Evolutionary conservation across 2,113 vertebrate genomes (phyloP), one percentile per base, ranked within the genome.

Genomic region (Calidris pygmaea): DNA sequence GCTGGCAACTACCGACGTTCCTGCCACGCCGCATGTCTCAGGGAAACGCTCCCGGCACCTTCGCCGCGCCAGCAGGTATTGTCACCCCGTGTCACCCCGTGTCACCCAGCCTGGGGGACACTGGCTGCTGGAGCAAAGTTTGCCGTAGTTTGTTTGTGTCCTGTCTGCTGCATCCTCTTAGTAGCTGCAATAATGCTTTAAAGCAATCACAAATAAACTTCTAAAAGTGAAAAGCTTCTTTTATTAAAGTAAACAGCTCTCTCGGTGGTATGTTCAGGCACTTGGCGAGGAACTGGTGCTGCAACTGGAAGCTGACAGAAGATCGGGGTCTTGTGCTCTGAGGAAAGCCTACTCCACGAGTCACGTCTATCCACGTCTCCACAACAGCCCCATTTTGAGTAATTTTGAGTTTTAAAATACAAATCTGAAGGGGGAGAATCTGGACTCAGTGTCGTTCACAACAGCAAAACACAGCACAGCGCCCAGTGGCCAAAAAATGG

Each of bases 21-120:
- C 77, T 85, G 74, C 66, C 0, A 0, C 0, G 0, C 82, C 1
- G 6, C 85, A 85, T 37, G 4, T 78, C 85, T 56, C 75, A 13
- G 41, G 70, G 68, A 58, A 52, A 22, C 0, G 3, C 73, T 91
- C 73, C 72, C 68, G 16, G 79, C 32, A 1, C 87, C 55, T n/a
- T 39, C 0, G 0, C 52, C 3, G 29, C 2, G 3, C 63, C 10
- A 1, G 3, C 73, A 30, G 70, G 77, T n/a, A 30, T 7, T 16
- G 65, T 70, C 41, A 11, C 43, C 74, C 55, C 4, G 0, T 16
- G 24, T 13, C 41, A 10, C 43, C 74, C 39, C 3, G 0, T 16
- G 22, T 13, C 93, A 48, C 71, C 74, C 55, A 30, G 45, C 74
- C 71, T 4, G 14, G 26, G 20, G 5, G 14, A 20, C 65, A 1